phyloP scores from a whole-genome alignment of 2,113 vertebrate species.

The Gasterosteus aculeatus region DNA sequence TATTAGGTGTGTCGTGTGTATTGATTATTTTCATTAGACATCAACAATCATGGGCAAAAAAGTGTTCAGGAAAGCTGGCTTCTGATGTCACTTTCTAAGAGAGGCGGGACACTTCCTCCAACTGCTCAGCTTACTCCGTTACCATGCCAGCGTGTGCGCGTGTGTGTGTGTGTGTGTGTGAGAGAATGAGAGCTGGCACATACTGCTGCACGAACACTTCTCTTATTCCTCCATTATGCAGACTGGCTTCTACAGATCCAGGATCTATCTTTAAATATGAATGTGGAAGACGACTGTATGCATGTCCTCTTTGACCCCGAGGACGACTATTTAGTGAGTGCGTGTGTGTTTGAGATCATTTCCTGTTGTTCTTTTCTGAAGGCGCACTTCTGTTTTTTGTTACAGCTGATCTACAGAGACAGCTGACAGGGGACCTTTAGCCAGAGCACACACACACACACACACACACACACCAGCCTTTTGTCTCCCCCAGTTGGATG shows the following conservation, averaged over 20 bases:
- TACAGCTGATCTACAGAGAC: slow-evolving; percentile 39
- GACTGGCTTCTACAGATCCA: not conserved
- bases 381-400: slow-evolving; percentile 53
- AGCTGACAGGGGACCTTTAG: slow-evolving; percentile 55
- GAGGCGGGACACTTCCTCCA: slow-evolving; percentile 49
- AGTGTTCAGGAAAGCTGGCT: slow-evolving; percentile 11
- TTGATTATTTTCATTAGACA: not conserved
- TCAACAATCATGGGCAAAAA: slow-evolving; percentile 17
- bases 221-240: not conserved
- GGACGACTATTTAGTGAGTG: not conserved
- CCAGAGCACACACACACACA: slow-evolving; percentile 25
- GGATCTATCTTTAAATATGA: not conserved
- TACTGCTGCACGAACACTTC: slow-evolving; percentile 1
- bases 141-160: not conserved
- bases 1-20: not conserved
- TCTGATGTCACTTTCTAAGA: slow-evolving; percentile 47
- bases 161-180: slow-evolving; percentile 14
- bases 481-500: not conserved
- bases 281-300: not conserved
- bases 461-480: not conserved
- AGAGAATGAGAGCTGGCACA: not conserved
- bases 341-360: not conserved
- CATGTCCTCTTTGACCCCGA: not conserved
- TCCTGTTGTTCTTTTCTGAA: slow-evolving; percentile 19
- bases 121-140: slow-evolving; percentile 7